Evolutionary conservation across 2,797 vertebrate genomes (phyloP).

Genomic region (Pachyuromys duprasi): DNA sequence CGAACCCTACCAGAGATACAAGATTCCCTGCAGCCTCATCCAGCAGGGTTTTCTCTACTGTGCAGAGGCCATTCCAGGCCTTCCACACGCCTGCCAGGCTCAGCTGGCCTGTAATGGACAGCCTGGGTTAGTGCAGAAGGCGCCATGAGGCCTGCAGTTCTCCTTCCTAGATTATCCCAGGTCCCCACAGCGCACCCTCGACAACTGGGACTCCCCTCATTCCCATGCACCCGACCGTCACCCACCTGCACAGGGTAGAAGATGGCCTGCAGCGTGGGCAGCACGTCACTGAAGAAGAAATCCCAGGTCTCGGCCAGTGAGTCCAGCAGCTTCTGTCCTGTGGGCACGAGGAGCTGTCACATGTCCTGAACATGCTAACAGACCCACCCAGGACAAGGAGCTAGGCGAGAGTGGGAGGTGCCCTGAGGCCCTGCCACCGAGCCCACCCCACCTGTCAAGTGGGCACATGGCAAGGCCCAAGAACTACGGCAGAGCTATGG

Average conservation of each 20-base stretch:
- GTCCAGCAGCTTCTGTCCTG: slow-evolving; percentile 98
- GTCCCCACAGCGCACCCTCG: background rate
- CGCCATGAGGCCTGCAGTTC: no score
- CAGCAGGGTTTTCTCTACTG: background rate
- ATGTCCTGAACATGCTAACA: rapidly evolving
- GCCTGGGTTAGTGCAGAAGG: background rate
- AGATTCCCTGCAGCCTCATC: background rate
- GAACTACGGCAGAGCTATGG: background rate
- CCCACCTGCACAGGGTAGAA: slow-evolving; percentile 97
- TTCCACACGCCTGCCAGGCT: background rate
- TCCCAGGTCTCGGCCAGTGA: slow-evolving; percentile 99
- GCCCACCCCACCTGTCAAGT: background rate
- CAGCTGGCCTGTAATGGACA: background rate
- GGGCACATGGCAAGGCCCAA: rapidly evolving
- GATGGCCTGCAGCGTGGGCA: slow-evolving; percentile 98
- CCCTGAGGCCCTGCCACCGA: rapidly evolving
- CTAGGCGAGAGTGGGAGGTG: background rate
- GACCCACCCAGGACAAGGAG: background rate
- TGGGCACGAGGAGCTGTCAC: slow-evolving; percentile 67
- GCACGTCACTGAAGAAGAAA: slow-evolving; percentile 98
- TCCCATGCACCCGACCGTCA: background rate
- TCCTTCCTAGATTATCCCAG: background rate
- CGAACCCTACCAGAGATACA: background rate
- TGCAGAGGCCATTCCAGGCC: background rate
- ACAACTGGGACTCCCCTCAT: background rate